phyloP scores from a whole-genome alignment of 2,113 vertebrate species.

The Zapornia atra region DNA sequence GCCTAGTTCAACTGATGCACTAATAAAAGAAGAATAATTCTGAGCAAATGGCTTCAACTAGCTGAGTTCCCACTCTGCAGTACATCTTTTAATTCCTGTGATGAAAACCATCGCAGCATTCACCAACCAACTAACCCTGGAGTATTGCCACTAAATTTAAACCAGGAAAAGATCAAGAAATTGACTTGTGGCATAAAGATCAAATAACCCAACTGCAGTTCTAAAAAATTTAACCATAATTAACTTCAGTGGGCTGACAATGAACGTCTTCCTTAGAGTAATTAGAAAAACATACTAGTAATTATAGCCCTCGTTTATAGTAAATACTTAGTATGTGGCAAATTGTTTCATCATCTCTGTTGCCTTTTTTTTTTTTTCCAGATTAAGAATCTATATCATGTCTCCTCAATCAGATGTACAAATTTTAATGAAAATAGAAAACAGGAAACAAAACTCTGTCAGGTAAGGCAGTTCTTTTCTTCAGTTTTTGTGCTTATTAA shows the following conservation, averaged over 20 bases:
- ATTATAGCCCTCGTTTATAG: background rate
- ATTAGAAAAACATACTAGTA: background rate
- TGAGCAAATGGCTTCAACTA: background rate
- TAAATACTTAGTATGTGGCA: background rate
- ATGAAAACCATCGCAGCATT: background rate
- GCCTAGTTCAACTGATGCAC: background rate
- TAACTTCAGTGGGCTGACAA: background rate
- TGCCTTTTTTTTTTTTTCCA: slow-evolving; percentile 64
- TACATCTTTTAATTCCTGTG: background rate
- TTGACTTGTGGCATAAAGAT: background rate
- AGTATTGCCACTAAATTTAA: background rate
- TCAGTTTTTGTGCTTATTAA: background rate
- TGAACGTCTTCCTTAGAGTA: background rate
- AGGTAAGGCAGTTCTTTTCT: slow-evolving; percentile 77
- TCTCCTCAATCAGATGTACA: slow-evolving; percentile 74
- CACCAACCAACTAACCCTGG: background rate
- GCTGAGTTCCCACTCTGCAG: background rate
- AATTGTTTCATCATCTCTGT: background rate
- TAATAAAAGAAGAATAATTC: background rate
- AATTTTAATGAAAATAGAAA: slow-evolving; percentile 92
- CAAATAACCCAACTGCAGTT: background rate
- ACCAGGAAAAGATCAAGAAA: background rate
- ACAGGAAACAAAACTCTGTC: slow-evolving; percentile 79
- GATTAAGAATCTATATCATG: slow-evolving; percentile 86
- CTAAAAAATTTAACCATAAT: background rate